These are phyloP conservation scores for Microchirus variegatus DNA, from an alignment of 2,797 vertebrate species.

Conservation along the genomic window DNA sequence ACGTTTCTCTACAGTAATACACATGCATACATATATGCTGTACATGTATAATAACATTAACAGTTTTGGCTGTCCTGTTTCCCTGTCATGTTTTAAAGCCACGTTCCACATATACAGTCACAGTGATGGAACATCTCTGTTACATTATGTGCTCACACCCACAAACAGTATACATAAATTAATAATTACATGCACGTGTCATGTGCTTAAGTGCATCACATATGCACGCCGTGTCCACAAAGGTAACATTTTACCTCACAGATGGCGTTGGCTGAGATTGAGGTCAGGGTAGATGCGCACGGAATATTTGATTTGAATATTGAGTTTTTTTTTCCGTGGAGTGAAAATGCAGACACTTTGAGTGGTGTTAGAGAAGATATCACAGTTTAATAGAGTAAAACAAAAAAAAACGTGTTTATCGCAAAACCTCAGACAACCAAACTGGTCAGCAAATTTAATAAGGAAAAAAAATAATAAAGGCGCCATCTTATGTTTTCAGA, in stretches of 20 bases:
- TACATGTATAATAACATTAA: neutral
- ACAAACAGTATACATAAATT: conserved; percentile 41
- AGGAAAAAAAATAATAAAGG: neutral
- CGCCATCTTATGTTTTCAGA: conserved; percentile 21
- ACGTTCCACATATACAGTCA: neutral
- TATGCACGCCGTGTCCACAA: conserved; percentile 6
- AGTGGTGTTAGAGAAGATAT: conserved; percentile 13
- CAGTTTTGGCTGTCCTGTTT: too few relatives aligned
- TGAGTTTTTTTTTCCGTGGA: too few relatives aligned
- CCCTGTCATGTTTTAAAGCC: too few relatives aligned
- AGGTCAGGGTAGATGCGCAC: conserved; percentile 46
- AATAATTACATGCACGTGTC: conserved; percentile 36
- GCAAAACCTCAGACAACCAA: conserved; percentile 20
- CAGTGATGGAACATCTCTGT: conserved; percentile 6
- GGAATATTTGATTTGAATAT: conserved; percentile 56
- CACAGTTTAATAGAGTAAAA: conserved; percentile 24
- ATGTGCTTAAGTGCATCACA: conserved; percentile 24
- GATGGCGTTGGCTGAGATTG: conserved; percentile 15
- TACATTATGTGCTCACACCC: conserved; percentile 18
- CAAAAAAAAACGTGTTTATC: conserved; percentile 33
- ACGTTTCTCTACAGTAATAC: conserved; percentile 21
- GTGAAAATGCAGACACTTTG: too few relatives aligned
- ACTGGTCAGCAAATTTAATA: conserved; percentile 41
- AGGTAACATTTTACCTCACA: conserved; percentile 17
- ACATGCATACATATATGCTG: neutral